Base-by-base conservation (phyloP, 2,113 vertebrate species). In the Sylvicapra grimmia region DNA sequence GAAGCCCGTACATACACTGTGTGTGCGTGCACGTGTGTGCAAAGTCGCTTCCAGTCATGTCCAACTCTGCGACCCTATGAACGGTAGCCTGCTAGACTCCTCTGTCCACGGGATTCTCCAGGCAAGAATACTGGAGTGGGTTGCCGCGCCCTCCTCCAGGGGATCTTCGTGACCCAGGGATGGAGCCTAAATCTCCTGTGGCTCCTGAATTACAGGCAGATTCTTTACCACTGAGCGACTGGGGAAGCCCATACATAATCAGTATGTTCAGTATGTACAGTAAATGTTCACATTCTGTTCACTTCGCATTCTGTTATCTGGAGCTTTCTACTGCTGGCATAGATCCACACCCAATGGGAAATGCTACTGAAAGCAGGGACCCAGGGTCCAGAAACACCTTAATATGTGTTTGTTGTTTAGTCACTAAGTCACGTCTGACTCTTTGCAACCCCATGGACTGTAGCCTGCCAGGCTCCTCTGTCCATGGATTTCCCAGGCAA, bases 1-100 rank as follows among this genome's bases (percentile, higher is more conserved):
- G 49, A 63, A 88, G 72, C 75, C 47, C 4, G 0, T 2, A 23
- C 0, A 7, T 88, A 36, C 0, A 21, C 82, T 9, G 3, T 40
- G 68, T 36, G 5, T 40, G 10, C 2, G 5, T 36, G 65, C n/a
- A 5, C 12, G 19, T 72, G 68, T 40, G n/a, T 75, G n/a, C 19
- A 40, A 40, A 40, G 68, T 75, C 5, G 10, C 68, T 75, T 40
- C n/a, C n/a, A 40, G 68, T 75, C 19, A 4, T 75, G 68, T 40
- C 68, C 6, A 0, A 27, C 72, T 77, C 40, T 44, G 72, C 13
- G 6, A 44, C 23, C 12, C 40, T 27, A 4, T 77, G 72, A 8
- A 77, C 5, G 0, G 72, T 44, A 44, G 40, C 72, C 72, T 9
- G 40, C 72, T 18, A 44, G 40, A 40, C 72, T 77, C 36, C 36